A percentile compares a stretch with the other conserved stretches of the same genome.
phyloP scores from a whole-genome alignment of 2,797 vertebrate genomes.

The Chelidonichthys spinosus region DNA sequence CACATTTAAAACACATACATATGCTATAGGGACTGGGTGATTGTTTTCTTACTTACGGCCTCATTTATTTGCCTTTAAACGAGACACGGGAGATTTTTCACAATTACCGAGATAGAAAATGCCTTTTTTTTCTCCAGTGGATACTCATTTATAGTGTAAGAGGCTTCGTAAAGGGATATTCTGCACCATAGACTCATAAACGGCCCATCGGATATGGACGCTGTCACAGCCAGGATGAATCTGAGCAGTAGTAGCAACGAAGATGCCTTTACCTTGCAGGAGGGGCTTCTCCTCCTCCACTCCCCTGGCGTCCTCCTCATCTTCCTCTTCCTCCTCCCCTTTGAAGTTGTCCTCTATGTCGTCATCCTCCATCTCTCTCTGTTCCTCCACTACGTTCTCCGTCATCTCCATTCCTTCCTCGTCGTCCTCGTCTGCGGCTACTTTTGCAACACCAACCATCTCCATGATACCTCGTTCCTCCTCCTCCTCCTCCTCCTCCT shows the following conservation, averaged over 20 bases:
- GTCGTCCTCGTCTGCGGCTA: constrained; percentile 33
- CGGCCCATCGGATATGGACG: background rate
- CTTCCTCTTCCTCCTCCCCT: constrained; percentile 62
- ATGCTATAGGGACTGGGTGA: background rate
- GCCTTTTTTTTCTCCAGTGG: constrained; percentile 4
- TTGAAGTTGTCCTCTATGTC: constrained; percentile 62
- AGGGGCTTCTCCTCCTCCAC: constrained; percentile 61
- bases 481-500: constrained; percentile 76
- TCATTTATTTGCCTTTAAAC: constrained; percentile 20
- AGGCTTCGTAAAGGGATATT: background rate
- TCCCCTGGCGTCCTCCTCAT: constrained; percentile 60
- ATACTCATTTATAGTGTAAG: background rate
- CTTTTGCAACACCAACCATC: constrained; percentile 50
- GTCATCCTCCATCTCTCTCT: constrained; percentile 82
- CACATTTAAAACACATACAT: background rate
- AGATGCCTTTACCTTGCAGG: constrained; percentile 71
- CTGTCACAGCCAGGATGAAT: background rate
- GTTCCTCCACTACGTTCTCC: constrained; percentile 86
- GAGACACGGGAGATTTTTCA: constrained; percentile 10
- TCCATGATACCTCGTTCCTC: constrained; percentile 66
- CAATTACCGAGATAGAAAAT: constrained; percentile 13
- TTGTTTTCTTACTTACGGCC: constrained; percentile 18
- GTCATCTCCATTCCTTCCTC: constrained; percentile 86
- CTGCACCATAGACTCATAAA: background rate
- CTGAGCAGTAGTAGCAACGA: background rate